Conservation (phyloP, 2,888 invertebrate genomes). For the Tridacna crocea region DNA sequence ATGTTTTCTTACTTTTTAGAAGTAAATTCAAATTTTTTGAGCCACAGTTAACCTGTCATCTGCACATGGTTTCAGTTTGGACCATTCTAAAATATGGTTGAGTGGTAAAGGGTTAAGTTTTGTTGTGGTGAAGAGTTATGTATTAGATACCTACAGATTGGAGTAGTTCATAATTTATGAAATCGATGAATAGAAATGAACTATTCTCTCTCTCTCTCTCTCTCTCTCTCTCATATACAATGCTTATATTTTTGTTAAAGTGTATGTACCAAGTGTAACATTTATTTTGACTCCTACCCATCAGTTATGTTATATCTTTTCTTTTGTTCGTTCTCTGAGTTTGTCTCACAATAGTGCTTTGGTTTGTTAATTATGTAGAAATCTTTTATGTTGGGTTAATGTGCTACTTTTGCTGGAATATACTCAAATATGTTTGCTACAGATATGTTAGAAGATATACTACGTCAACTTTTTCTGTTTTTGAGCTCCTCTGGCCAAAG, state of each 20-base stretch:
- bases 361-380: neutral
- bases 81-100: neutral
- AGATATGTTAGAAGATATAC: neutral
- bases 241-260: too few species aligned
- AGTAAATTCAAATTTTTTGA: too few species aligned
- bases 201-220: too few species aligned
- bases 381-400: neutral
- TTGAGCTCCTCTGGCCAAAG: too few species aligned
- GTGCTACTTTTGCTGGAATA: neutral
- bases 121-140: neutral
- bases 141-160: neutral
- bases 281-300: conserved; percentile 16
- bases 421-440: neutral
- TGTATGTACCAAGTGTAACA: neutral
- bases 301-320: conserved; percentile 23
- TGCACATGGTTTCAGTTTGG: too few species aligned
- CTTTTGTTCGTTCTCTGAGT: neutral
- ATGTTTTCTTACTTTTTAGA: too few species aligned
- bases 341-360: neutral
- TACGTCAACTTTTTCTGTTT: neutral
- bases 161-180: neutral
- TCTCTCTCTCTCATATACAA: too few species aligned
- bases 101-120: neutral
- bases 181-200: neutral
- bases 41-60: too few species aligned